Evolutionary conservation across 1,140 invertebrate species (phyloP), one percentile per base, ranked within the genome.

Genomic region (Eubasilissa regina): DNA sequence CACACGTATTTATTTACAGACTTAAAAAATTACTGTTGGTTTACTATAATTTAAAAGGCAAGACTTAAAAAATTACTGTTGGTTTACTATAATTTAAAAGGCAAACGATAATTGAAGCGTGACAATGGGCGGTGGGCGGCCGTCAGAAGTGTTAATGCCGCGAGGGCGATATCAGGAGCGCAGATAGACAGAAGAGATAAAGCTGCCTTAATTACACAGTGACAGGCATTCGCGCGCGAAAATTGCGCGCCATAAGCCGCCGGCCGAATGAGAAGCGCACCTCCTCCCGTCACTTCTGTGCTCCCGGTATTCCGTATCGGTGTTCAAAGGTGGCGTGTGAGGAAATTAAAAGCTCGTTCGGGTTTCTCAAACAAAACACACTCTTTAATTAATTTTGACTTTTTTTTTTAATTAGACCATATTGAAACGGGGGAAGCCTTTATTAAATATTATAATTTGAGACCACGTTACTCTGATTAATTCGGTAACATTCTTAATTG

Each of bases 161-260:
- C 64, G 35, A 78, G 80, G 75, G 75, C 64, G 75, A 77, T 76
- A 77, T 64, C 66, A 62, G 53, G 75, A 47, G 19, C 60, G n/a
- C 56, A 79, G 81, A 82, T 82, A 79, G 78, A 80, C 77, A 64
- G 73, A 60, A 35, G 76, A 77, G 81, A 83, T 83, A 83, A 83
- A 83, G 79, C 81, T 75, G 81, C 81, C 79, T 83, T 83, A 83
- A 83, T 83, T 83, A 83, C 81, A 78, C 81, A 74, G 76, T 79
- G 81, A 83, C 81, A 83, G 81, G 81, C 79, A 73, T 80, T 82
- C 78, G 72, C 75, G 68, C 81, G 81, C 78, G 78, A 82, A 82
- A 79, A 82, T 79, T 79, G 60, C 77, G 12, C 35, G 75, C 66
- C 78, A 80, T 78, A 78, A 78, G 62, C 76, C 66, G 75, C 48